Percentiles rank a stretch among this genome's conserved stretches.
These are phyloP conservation scores for Bufo gargarizans DNA, from an alignment of 2,113 vertebrate species.

Conservation along the genomic window DNA sequence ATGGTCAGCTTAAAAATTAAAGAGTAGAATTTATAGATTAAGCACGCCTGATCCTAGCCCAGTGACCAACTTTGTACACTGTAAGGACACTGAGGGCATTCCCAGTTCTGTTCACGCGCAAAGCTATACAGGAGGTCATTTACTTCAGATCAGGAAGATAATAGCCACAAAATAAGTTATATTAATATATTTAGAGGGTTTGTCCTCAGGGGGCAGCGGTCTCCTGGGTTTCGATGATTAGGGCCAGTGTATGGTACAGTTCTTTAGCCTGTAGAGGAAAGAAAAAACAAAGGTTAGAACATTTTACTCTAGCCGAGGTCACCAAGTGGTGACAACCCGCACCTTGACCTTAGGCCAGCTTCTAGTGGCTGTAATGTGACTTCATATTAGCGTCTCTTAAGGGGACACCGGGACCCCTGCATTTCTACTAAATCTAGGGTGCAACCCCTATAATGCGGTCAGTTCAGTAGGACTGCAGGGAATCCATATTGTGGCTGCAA, in stretches of 20 bases:
- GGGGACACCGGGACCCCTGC: too few species aligned
- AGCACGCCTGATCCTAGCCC: constrained; percentile 24
- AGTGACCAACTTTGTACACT: neutral
- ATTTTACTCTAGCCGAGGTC: neutral
- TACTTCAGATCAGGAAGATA: neutral
- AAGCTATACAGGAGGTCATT: neutral
- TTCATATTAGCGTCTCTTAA: too few species aligned
- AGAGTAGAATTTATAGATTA: neutral
- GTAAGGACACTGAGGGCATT: neutral
- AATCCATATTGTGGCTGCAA: too few species aligned
- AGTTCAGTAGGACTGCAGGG: too few species aligned
- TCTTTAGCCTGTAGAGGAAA: constrained; percentile 79
- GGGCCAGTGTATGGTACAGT: constrained; percentile 77
- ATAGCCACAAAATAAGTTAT: neutral
- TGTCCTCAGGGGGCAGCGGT: neutral
- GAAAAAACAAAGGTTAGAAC: neutral
- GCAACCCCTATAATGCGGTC: too few species aligned
- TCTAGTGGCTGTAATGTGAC: too few species aligned
- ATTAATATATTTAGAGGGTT: neutral
- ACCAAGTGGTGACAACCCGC: neutral
- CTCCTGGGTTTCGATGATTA: constrained; percentile 71
- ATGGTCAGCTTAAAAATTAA: neutral
- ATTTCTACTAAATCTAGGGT: too few species aligned
- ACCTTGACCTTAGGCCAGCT: too few species aligned
- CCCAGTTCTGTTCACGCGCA: neutral